Base-by-base conservation (phyloP, 1,140 invertebrate genomes). In the Babylonia areolata region DNA sequence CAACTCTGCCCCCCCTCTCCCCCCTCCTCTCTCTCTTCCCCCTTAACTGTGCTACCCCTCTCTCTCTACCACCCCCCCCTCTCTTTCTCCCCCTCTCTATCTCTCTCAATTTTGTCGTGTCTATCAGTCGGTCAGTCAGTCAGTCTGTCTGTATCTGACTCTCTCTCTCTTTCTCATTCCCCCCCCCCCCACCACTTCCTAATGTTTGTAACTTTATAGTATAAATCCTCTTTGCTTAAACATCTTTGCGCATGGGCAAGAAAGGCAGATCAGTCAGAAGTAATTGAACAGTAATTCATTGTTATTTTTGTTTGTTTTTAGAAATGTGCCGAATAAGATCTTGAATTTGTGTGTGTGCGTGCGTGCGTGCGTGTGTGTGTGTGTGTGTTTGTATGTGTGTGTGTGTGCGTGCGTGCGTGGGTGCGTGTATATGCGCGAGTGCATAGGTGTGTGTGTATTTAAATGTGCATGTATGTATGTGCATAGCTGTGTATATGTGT, bases 111-210 rank as follows among this genome's bases (percentile, higher is more conserved):
- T n/a, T n/a, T n/a, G n/a, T n/a, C n/a, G n/a, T n/a, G n/a, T n/a
- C n/a, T n/a, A n/a, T n/a, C n/a, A n/a, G n/a, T n/a, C n/a, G n/a
- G n/a, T n/a, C n/a, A n/a, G n/a, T n/a, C n/a, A n/a, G n/a, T n/a
- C n/a, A n/a, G n/a, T n/a, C n/a, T n/a, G n/a, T n/a, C n/a, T n/a
- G n/a, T n/a, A n/a, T n/a, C n/a, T n/a, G n/a, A n/a, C n/a, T n/a
- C n/a, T n/a, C n/a, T n/a, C n/a, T n/a, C n/a, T n/a, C n/a, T n/a
- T n/a, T n/a, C n/a, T n/a, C n/a, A 11, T 40, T 85, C 37, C 79
- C 37, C 79, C 71, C 75, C 84, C 54, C 71, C 46, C 84, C 79
- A 71, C 79, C 84, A 78, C 71, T 85, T 73, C 79, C 84, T 39
- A 11, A n/a, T 39, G 20, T 79, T n/a, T 39, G 20, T n/a, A 6